phyloP scores from a whole-genome alignment of 2,888 invertebrate genomes.

The Caenorhabditis afra region DNA sequence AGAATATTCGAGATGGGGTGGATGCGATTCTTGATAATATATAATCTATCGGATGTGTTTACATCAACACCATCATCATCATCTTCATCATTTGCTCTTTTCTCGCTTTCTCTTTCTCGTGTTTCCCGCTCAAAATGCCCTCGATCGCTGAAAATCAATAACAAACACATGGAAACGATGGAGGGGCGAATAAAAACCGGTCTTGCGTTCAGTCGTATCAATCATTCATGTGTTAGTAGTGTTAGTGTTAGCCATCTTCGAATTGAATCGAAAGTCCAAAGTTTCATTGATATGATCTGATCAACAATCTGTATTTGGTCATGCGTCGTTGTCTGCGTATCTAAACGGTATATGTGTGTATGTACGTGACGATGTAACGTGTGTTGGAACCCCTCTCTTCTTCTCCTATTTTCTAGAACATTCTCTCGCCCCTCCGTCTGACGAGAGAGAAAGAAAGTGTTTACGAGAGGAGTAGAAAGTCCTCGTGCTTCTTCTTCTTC shows the following conservation, averaged over 20 bases:
- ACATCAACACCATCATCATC: neutral
- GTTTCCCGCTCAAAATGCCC: too few relatives aligned
- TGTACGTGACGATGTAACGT: conserved; percentile 22
- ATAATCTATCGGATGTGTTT: conserved; percentile 14
- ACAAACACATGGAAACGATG: conserved; percentile 2
- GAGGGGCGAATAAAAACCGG: conserved; percentile 18
- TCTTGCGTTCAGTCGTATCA: neutral
- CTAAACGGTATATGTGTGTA: conserved; percentile 9
- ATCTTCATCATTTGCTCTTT: neutral
- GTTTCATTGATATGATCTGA: conserved; percentile 41
- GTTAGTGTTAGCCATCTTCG: too few relatives aligned
- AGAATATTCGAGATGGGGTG: conserved; percentile 30
- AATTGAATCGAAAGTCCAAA: conserved; percentile 42
- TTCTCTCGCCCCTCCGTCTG: neutral
- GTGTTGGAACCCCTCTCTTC: neutral
- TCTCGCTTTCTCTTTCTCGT: neutral
- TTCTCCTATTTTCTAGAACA: conserved; percentile 12
- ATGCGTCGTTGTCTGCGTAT: conserved; percentile 47
- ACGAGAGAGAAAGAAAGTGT: neutral
- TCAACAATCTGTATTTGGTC: conserved; percentile 36
- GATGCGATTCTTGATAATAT: conserved; percentile 6
- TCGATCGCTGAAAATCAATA: conserved; percentile 5
- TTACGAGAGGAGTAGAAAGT: too few relatives aligned
- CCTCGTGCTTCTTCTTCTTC: too few relatives aligned
- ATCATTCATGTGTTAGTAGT: conserved; percentile 2